A percentile compares a stretch with the other conserved stretches of the same genome.
These are phyloP conservation scores for Novumbra hubbsi DNA, from an alignment of 2,797 vertebrate species.

Conservation along the genomic window DNA sequence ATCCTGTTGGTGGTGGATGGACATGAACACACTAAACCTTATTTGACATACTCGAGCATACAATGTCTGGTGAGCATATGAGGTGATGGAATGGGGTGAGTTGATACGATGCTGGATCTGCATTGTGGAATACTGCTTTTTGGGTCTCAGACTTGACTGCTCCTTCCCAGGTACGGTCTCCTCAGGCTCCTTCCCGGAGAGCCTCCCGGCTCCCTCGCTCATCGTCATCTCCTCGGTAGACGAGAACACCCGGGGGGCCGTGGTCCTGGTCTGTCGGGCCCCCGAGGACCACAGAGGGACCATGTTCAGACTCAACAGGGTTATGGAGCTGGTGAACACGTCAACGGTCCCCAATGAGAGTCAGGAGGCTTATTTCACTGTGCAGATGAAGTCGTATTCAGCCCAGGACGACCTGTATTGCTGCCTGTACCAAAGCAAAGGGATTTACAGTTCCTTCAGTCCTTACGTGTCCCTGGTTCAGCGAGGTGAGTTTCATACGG, in stretches of 20 bases:
- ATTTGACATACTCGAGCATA: no score
- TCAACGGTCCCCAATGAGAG: background rate
- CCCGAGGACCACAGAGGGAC: constrained; percentile 31
- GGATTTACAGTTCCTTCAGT: constrained; percentile 31
- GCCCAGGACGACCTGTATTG: constrained; percentile 26
- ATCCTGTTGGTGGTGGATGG: no score
- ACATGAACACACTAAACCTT: no score
- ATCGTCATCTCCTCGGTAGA: background rate
- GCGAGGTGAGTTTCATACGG: constrained; percentile 19
- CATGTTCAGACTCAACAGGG: constrained; percentile 30
- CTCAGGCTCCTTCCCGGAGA: no score
- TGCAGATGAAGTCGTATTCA: background rate
- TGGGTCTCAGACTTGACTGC: background rate
- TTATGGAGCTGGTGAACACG: background rate
- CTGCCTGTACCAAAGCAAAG: constrained; percentile 38
- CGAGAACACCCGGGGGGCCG: background rate
- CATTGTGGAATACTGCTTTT: background rate
- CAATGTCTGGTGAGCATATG: no score
- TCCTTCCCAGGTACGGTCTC: constrained; percentile 1
- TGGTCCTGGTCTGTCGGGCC: constrained; percentile 38
- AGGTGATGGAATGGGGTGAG: no score
- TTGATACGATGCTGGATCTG: background rate
- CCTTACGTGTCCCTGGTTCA: background rate
- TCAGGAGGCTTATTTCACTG: constrained; percentile 20
- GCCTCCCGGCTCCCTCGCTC: constrained; percentile 27